Base-by-base conservation (phyloP, 2,888 invertebrate species). In the Drosophila recens region DNA sequence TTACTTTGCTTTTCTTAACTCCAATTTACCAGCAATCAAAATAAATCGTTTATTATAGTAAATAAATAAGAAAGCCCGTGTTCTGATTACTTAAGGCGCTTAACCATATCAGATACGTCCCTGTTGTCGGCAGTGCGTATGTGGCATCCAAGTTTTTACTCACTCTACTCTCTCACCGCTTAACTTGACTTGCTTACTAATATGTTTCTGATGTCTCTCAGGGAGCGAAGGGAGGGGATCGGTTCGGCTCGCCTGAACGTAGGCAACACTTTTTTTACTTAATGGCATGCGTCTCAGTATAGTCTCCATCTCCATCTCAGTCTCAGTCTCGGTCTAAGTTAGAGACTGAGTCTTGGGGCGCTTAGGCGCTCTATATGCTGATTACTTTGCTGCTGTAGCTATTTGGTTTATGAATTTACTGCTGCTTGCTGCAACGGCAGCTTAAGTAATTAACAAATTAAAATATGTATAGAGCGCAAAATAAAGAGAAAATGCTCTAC, bases 401-500 rank as follows among this genome's bases (percentile, higher is more conserved):
- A 75, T 79, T 72, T 61, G 61, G 77, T 70, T 79, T 71, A 81
- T 87, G 79, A 89, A 89, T 83, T 79, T 79, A 77, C 79, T 61
- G 74, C 67, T 64, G 48, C 67, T 58, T 30, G 71, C 74, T 58
- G 59, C 67, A 68, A 58, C 59, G 72, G 58, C 77, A 72, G 72
- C 82, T 89, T 79, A 89, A 89, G 87, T 89, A 85, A 85, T 85
- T 89, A 85, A 84, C 82, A 87, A 87, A 87, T 89, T 89, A 87
- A 89, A 81, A 87, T 89, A 79, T 84, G 75, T 79, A 75, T 71
- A 54, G 52, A 58, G 51, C 59, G 64, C 53, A 67, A 59, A 48
- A 59, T 65, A 58, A 34, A 64, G 59, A 43, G 42, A 51, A 70
- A 52, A 74, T 79, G 27, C 48, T 46, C 36, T 42, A 23, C 33